A percentile compares a stretch with the other conserved stretches of the same genome.
phyloP scores from a whole-genome alignment of 1,140 invertebrate species.

The Leptestheria dahalacensis region DNA sequence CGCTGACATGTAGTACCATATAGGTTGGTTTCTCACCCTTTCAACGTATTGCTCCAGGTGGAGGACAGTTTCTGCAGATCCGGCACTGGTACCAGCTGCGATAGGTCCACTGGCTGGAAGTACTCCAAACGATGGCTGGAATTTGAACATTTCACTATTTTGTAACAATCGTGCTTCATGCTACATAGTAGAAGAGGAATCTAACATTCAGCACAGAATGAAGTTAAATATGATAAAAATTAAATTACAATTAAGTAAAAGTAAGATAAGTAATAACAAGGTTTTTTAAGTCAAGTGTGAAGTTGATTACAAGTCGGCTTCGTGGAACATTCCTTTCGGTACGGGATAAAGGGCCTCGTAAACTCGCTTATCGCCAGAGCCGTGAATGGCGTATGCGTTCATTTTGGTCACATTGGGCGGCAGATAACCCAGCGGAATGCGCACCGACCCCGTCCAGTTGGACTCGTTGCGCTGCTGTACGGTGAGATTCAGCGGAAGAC shows the following conservation, averaged over 20 bases:
- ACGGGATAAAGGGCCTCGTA: conserved; percentile 37
- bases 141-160: too few species aligned
- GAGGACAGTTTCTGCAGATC: neutral
- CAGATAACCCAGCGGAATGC: conserved; percentile 29
- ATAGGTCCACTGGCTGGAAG: neutral
- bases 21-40: too few species aligned
- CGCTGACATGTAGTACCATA: too few species aligned
- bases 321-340: conserved; percentile 25
- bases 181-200: too few species aligned
- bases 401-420: conserved; percentile 33
- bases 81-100: neutral
- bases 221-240: too few species aligned
- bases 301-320: conserved; percentile 34
- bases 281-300: neutral
- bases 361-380: conserved; percentile 26
- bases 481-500: conserved; percentile 27
- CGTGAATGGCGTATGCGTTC: conserved; percentile 42
- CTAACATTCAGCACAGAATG: too few species aligned
- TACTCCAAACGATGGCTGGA: neutral
- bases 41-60: neutral
- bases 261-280: too few species aligned
- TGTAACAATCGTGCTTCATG: too few species aligned
- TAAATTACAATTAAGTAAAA: too few species aligned
- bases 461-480: conserved; percentile 13
- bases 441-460: conserved; percentile 29